Evolutionary conservation across 2,888 invertebrate genomes (phyloP).

Genomic region (Drosophila nigricruria): DNA sequence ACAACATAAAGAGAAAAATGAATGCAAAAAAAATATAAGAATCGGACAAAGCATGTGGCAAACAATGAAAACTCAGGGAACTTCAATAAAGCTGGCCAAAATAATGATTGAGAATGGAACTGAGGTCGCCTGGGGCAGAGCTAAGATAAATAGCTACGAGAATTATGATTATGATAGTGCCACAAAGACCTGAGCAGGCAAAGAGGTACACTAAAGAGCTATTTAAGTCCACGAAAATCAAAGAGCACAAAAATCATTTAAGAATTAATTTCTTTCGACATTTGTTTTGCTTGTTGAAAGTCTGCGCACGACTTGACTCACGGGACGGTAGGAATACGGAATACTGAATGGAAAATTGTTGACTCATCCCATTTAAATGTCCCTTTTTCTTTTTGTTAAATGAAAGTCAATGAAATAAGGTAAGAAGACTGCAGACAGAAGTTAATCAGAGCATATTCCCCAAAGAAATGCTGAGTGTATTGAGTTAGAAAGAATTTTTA

Average conservation of each 20-base stretch:
- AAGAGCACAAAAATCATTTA: not conserved
- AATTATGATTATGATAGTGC: slow-evolving; percentile 4
- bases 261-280: slow-evolving; percentile 5
- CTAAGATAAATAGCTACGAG: slow-evolving; percentile 9
- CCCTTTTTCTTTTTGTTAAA: not conserved
- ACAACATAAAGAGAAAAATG: slow-evolving; percentile 36
- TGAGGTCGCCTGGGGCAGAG: slow-evolving; percentile 8
- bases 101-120: slow-evolving; percentile 13
- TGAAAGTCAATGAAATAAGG: slow-evolving; percentile 3
- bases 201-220: slow-evolving; percentile 8
- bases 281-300: slow-evolving; percentile 18
- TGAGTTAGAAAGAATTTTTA: not conserved
- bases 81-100: slow-evolving; percentile 28
- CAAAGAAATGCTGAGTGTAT: not conserved
- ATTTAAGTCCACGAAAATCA: slow-evolving; percentile 6
- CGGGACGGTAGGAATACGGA: not conserved
- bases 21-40: slow-evolving; percentile 10
- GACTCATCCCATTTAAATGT: slow-evolving; percentile 12
- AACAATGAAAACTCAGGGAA: slow-evolving; percentile 28
- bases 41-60: slow-evolving; percentile 29
- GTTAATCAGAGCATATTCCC: not conserved
- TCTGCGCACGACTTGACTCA: slow-evolving; percentile 8
- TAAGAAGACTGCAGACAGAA: not conserved
- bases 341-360: slow-evolving; percentile 10
- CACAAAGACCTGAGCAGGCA: slow-evolving; percentile 6